Conservation (phyloP, 2,797 vertebrate species). For the Microctenopoma steveboyesi region DNA sequence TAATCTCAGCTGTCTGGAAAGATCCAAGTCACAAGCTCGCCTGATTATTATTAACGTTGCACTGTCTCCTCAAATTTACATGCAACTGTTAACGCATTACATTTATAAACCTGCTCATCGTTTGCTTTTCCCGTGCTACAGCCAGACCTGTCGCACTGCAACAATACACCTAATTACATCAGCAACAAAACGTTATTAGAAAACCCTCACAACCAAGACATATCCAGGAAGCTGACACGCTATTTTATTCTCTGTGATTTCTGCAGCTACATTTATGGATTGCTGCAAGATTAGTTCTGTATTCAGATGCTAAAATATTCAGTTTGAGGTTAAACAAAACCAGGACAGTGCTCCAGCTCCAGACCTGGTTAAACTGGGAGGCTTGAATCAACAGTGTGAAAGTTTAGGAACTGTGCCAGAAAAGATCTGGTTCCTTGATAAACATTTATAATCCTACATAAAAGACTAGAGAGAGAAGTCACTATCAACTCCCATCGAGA, state of each 20-base stretch:
- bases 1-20: background rate
- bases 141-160: background rate
- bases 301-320: too few relatives aligned
- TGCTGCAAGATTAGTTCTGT: background rate
- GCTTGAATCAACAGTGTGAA: background rate
- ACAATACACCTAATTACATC: slow-evolving; percentile 11
- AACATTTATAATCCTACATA: background rate
- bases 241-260: too few relatives aligned
- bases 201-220: background rate
- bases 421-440: background rate
- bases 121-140: background rate
- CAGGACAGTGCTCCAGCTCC: too few relatives aligned
- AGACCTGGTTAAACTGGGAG: background rate
- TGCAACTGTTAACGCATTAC: too few relatives aligned
- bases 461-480: background rate
- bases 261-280: background rate
- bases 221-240: slow-evolving; percentile 7
- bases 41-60: background rate
- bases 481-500: background rate
- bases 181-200: background rate
- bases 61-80: background rate
- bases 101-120: too few relatives aligned
- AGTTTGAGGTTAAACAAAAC: too few relatives aligned
- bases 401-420: background rate
- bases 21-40: too few relatives aligned